Conservation (phyloP, 1,140 invertebrate species). For the Meteorus sp. region DNA sequence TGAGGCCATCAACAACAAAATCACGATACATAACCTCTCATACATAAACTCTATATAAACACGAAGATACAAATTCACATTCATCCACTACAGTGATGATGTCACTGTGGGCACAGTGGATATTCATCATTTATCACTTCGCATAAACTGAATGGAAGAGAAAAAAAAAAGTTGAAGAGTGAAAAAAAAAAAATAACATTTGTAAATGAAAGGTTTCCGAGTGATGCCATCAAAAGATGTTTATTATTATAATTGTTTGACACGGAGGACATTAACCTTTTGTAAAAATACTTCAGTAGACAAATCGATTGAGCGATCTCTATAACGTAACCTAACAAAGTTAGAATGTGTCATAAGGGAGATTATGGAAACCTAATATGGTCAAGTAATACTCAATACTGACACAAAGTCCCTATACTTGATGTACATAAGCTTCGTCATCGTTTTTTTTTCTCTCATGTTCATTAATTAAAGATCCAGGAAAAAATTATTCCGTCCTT, state of each 20-base stretch:
- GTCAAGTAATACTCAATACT: conserved; percentile 14
- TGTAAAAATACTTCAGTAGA: not conserved
- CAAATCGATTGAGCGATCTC: conserved; percentile 25
- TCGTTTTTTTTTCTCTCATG: too few relatives aligned
- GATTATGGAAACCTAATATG: conserved; percentile 27
- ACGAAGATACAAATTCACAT: not conserved
- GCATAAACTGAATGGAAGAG: too few relatives aligned
- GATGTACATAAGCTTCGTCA: not conserved
- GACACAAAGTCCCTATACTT: not conserved
- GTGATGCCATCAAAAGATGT: too few relatives aligned
- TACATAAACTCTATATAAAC: too few relatives aligned
- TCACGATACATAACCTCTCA: too few relatives aligned
- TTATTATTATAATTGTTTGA: not conserved
- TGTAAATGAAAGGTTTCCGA: too few relatives aligned
- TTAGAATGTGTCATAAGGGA: conserved; percentile 22
- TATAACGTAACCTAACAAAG: conserved; percentile 19
- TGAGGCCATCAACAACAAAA: conserved; percentile 4
- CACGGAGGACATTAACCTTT: conserved; percentile 5
- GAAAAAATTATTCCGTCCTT: too few relatives aligned
- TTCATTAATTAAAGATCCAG: too few relatives aligned
- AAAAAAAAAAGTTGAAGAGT: not conserved
- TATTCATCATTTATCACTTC: not conserved
- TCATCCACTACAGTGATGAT: not conserved
- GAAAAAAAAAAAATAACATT: not conserved
- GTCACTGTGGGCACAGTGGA: not conserved